Evolutionary conservation across 2,797 vertebrate species (phyloP), one percentile per base, ranked within the genome.

Genomic region (Hydrophis major): DNA sequence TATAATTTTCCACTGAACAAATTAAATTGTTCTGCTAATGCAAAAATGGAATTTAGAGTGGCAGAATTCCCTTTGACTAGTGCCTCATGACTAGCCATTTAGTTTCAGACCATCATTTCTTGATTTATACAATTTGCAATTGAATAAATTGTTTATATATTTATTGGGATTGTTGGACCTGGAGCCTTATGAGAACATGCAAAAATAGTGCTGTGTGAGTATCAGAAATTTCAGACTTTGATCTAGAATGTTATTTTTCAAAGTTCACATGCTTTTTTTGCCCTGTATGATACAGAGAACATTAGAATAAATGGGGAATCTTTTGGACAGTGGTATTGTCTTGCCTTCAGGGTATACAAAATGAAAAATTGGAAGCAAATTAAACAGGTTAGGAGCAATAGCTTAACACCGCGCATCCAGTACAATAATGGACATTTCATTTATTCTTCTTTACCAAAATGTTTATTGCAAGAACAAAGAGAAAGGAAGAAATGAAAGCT

Each of bases 361-460:
- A 0, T 28, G 4, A 74, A 56, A 88, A 87, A 0, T 5, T 50
- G 60, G 5, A 4, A 8, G 37, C 4, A 1, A 86, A 0, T 2
- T 32, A 89, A 28, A 32, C 10, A 91, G 10, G 50, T 12, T 93
- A 50, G 1, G 14, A 0, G 63, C 2, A 14, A 0, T 0, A 10
- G 28, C 42, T 90, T 42, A 28, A 93, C 93, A 16, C 42, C 90
- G 13, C 6, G 2, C 8, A 50, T 92, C 93, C 37, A 86, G 92
- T 90, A 22, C 7, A 13, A 12, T 91, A 27, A 2, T 91, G 47
- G 92, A 57, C 78, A 94, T 86, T 59, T n/a, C 37, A 13, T 93
- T 94, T 90, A 95, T 95, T 28, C 37, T 83, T 89, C 89, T 60
- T 93, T 27, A 93, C 22, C 5, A 88, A 89, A 74, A 86, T 61